phyloP scores from a whole-genome alignment of 2,113 vertebrate genomes.

The Rhegmatorhina hoffmannsi region DNA sequence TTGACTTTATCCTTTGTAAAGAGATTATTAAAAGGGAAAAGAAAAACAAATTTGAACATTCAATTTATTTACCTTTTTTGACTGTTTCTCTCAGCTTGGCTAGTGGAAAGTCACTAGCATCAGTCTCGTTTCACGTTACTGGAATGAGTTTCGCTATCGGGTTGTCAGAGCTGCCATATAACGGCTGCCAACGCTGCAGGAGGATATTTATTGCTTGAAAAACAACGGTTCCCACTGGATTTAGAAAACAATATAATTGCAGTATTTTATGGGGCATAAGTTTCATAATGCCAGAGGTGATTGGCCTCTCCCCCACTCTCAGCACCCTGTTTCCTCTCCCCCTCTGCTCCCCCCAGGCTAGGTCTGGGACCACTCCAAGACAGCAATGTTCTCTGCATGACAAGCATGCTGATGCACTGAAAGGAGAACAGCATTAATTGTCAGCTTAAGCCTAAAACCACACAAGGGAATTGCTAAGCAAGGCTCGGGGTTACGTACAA shows the following conservation, averaged over 20 bases:
- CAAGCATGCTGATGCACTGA: not conserved
- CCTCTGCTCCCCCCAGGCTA: not conserved
- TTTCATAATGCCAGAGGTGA: slow-evolving; percentile 16
- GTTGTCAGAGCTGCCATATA: slow-evolving; percentile 36
- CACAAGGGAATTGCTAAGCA: slow-evolving; percentile 10
- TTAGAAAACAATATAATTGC: slow-evolving; percentile 51
- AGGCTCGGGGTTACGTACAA: not conserved
- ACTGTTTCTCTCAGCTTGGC: not conserved
- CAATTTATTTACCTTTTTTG: not conserved
- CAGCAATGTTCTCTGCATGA: slow-evolving; percentile 3
- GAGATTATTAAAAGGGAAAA: not conserved
- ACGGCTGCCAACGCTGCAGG: not conserved
- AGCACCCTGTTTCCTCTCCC: not conserved
- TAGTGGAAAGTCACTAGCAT: slow-evolving; percentile 3
- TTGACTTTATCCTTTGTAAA: not conserved
- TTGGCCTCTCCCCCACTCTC: not conserved
- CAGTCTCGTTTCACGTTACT: not conserved
- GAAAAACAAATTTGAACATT: not conserved
- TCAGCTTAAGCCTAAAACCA: not conserved
- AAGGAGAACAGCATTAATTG: slow-evolving; percentile 15
- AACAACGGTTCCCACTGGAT: slow-evolving; percentile 33
- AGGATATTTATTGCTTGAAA: slow-evolving; percentile 55
- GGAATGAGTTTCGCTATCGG: slow-evolving; percentile 21
- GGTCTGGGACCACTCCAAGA: slow-evolving; percentile 34
- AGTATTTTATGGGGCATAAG: slow-evolving; percentile 11